These are phyloP conservation scores for Corynorhinus townsendii DNA, from an alignment of 2,113 vertebrate species.

Conservation along the genomic window DNA sequence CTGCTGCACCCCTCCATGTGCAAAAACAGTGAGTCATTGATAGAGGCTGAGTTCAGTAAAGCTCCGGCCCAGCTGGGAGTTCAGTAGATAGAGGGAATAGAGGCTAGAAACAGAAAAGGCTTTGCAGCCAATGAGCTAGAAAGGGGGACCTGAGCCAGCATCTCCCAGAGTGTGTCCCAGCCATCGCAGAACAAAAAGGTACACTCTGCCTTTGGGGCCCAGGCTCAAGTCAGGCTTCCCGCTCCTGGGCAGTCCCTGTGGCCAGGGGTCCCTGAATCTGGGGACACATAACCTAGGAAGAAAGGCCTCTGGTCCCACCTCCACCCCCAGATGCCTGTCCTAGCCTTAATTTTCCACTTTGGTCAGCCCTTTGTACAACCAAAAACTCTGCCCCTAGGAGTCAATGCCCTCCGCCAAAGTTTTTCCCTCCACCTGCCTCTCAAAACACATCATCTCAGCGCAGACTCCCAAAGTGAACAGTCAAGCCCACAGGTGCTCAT, in stretches of 20 bases:
- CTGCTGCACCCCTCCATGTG: background rate
- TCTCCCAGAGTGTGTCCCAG: background rate
- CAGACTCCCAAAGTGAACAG: constrained; percentile 49
- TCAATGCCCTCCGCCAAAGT: background rate
- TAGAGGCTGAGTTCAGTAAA: background rate
- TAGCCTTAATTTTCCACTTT: background rate
- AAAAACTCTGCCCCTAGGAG: background rate
- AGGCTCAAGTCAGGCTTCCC: background rate
- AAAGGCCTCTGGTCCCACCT: background rate
- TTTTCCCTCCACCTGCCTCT: background rate
- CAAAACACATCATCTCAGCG: background rate
- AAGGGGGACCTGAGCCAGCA: background rate
- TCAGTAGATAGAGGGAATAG: background rate
- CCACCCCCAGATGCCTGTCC: background rate
- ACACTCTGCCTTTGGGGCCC: background rate
- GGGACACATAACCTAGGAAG: background rate
- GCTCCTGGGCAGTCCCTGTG: background rate
- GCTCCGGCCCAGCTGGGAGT: background rate
- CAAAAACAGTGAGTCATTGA: background rate
- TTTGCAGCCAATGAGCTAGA: background rate
- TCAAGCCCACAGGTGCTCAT: constrained; percentile 42
- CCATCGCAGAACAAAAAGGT: background rate
- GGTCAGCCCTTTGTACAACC: background rate
- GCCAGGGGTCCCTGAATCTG: background rate
- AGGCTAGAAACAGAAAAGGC: background rate